Evolutionary conservation across 2,113 vertebrate genomes (phyloP).

Genomic region (Nothocercus julius): DNA sequence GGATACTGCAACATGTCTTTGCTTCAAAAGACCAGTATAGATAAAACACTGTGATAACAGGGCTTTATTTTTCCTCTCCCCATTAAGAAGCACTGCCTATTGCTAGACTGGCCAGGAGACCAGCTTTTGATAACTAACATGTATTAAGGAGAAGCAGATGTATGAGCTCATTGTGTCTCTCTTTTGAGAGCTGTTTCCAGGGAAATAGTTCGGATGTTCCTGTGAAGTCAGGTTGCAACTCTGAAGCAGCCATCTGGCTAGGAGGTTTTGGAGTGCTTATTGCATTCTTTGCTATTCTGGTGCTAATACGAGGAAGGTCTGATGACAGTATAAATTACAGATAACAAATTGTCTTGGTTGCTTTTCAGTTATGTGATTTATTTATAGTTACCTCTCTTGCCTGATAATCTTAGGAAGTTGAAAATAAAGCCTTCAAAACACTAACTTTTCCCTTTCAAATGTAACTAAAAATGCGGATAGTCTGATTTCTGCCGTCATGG

Average conservation of each 20-base stretch:
- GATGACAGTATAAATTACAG: slow-evolving; percentile 35
- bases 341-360: slow-evolving; percentile 39
- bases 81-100: background rate
- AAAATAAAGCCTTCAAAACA: background rate
- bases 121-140: background rate
- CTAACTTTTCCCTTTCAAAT: background rate
- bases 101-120: background rate
- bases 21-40: slow-evolving; percentile 22
- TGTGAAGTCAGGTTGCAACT: background rate
- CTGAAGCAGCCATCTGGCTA: slow-evolving; percentile 11
- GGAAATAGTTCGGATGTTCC: background rate
- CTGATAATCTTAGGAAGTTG: background rate
- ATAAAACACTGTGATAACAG: background rate
- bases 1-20: slow-evolving; percentile 19
- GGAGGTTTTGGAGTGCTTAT: slow-evolving; percentile 26
- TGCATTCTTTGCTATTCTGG: slow-evolving; percentile 46
- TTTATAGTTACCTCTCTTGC: slow-evolving; percentile 12
- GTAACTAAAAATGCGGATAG: background rate
- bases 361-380: background rate
- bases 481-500: background rate
- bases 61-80: background rate
- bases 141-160: background rate
- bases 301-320: slow-evolving; percentile 23
- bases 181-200: background rate
- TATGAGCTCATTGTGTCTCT: background rate